Percentiles rank a stretch among this genome's conserved stretches.
phyloP scores from a whole-genome alignment of 2,797 vertebrate species.

The Macrochelys suwanniensis region DNA sequence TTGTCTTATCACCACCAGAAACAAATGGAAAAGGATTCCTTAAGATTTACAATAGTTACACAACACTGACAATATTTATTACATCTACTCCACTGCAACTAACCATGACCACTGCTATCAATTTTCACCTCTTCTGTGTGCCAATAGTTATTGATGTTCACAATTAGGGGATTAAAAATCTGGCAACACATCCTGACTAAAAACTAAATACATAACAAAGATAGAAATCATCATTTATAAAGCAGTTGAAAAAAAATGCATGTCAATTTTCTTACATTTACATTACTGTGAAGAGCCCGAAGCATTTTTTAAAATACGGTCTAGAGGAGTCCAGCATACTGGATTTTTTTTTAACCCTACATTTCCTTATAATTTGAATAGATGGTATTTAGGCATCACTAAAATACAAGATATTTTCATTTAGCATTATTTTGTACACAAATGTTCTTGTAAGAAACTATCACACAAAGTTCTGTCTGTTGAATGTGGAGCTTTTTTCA shows the following conservation, averaged over 20 bases:
- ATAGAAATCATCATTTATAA: not conserved
- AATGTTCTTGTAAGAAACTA: not conserved
- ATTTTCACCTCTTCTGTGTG: not conserved
- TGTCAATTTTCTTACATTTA: not conserved
- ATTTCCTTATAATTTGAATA: not conserved
- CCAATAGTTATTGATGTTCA: not conserved
- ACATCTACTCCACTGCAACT: not conserved
- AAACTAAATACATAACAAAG: not conserved
- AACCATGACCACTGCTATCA: not conserved
- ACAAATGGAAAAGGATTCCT: not conserved
- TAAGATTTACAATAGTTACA: not conserved
- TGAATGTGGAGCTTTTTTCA: too few species aligned
- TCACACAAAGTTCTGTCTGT: not conserved
- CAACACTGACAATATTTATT: not conserved
- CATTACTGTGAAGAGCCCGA: not conserved
- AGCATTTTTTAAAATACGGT: not conserved
- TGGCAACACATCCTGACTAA: not conserved
- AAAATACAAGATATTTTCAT: not conserved
- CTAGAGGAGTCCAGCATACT: not conserved
- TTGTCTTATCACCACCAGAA: not conserved
- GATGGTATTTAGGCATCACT: not conserved
- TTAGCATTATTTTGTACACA: not conserved
- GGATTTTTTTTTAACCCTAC: not conserved
- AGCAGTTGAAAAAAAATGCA: accelerated
- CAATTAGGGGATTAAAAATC: not conserved